Base-by-base conservation (phyloP, 2,888 invertebrate species). In the Gymnoscelis rufifasciata region DNA sequence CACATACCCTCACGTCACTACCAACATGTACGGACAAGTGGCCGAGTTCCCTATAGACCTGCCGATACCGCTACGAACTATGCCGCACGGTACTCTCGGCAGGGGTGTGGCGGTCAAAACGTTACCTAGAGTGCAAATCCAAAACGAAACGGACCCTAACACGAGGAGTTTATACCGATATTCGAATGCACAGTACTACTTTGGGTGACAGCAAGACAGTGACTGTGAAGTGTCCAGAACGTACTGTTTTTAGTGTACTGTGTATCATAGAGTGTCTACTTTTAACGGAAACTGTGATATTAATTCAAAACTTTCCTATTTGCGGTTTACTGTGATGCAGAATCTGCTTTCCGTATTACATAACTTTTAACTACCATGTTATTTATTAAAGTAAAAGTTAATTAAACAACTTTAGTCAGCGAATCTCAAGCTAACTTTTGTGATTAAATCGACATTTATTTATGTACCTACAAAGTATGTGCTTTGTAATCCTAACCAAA, bases 201-300 rank as follows among this genome's bases (percentile, higher is more conserved):
- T 93, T 71, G 94, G 93, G 91, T 94, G 93, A 93, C 93, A 90
- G 68, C 88, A 91, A 74, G 89, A 90, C 56, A 83, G 81, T 69
- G 81, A 89, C 69, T 83, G 88, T 68, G 88, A 88, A 59, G 83
- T 84, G 60, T 84, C 90, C 56, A 86, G 90, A 72, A 90, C 90
- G 71, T 90, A 90, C 75, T 90, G 90, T 86, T 90, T 90, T 82
- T 90, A 89, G 76, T 77, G 81, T 83, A 83, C 81, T 74, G 72
- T 76, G 76, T 77, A 51, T 54, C 39, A 47, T 43, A 51, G 57
- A 66, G 69, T 81, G 78, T 76, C 81, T 87, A 88, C 78, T 84
- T 86, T 78, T 77, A 56, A 84, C 74, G 82, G 74, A 80, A 84
- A 86, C 88, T 88, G 87, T 87, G 87, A 87, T 88, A 88, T 84